Evolutionary conservation across 2,888 invertebrate genomes (phyloP).

Genomic region (Prosopocoilus inquinatus): DNA sequence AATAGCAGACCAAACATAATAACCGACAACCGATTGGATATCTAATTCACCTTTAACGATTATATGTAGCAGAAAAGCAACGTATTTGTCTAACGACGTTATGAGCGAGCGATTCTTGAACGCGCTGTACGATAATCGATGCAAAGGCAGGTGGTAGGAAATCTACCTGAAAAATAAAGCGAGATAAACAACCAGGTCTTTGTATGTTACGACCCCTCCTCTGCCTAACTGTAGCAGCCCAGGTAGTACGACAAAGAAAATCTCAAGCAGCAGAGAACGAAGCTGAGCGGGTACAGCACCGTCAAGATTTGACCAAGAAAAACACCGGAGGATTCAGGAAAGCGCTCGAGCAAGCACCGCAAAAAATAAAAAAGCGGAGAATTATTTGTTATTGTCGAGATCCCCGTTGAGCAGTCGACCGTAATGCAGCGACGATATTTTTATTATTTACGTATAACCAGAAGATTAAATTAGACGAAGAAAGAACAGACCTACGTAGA

Average conservation of each 20-base stretch:
- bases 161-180: constrained; percentile 30
- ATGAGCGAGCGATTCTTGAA: constrained; percentile 26
- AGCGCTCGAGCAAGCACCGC: background rate
- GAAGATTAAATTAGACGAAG: constrained; percentile 17
- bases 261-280: constrained; percentile 13
- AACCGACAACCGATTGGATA: too few relatives aligned
- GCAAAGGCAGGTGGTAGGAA: constrained; percentile 32
- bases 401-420: background rate
- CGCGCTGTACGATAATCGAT: constrained; percentile 28
- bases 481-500: constrained; percentile 24
- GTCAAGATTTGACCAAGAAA: constrained; percentile 18
- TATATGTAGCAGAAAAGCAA: too few relatives aligned
- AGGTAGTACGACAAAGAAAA: constrained; percentile 27
- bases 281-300: constrained; percentile 23
- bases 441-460: constrained; percentile 8
- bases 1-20: too few relatives aligned
- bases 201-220: constrained; percentile 27
- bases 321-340: background rate
- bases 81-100: constrained; percentile 21
- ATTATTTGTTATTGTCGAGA: too few relatives aligned
- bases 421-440: background rate
- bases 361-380: background rate
- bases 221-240: constrained; percentile 32
- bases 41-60: too few relatives aligned
- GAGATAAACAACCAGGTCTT: constrained; percentile 28